Evolutionary conservation across 2,797 vertebrate species (phyloP), one percentile per base, ranked within the genome.

Genomic region (Peromyscus melanophrys): DNA sequence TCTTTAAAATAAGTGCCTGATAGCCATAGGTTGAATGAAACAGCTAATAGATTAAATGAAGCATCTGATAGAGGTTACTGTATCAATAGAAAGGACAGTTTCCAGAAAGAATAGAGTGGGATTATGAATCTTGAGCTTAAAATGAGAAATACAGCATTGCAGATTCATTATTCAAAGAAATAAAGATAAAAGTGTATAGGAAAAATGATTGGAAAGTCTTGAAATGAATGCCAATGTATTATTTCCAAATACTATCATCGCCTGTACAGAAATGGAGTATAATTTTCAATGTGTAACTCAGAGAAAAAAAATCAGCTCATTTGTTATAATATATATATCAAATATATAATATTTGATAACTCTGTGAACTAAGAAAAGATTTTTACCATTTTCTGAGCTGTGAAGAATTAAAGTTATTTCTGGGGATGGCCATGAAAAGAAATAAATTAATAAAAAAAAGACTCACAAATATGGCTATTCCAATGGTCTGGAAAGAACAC

Each of bases 1-100:
- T 57, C 31, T 95, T 93, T 23, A 63, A 96, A 89, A 78, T 75
- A 90, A 92, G 81, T 80, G 1, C 2, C 71, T 57, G 67, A 75
- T 86, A 77, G 23, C 8, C 9, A 83, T 13, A 69, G 25, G 49
- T 0, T 52, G 4, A 21, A 86, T 17, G 34, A 93, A 78, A 77
- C 6, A 59, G 16, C 31, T 61, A 52, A 23, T 71, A 95, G 25
- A 76, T n/a, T n/a, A 16, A 16, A n/a, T 14, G 34, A 92, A 78
- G 73, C 6, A 59, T 8, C 31, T 61, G 49, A 25, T 77, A 94
- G 40, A 81, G 19, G 2, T 55, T 93, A 37, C 1, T 67, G 34
- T 46, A 55, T 4, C 13, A 85, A 49, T 13, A 59, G 2, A 27
- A 73, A 4, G 14, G 19, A 59, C 2, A 73, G 9, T 75, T 37